Evolutionary conservation across 2,888 invertebrate species (phyloP).

Genomic region (Aporophyla nigra): DNA sequence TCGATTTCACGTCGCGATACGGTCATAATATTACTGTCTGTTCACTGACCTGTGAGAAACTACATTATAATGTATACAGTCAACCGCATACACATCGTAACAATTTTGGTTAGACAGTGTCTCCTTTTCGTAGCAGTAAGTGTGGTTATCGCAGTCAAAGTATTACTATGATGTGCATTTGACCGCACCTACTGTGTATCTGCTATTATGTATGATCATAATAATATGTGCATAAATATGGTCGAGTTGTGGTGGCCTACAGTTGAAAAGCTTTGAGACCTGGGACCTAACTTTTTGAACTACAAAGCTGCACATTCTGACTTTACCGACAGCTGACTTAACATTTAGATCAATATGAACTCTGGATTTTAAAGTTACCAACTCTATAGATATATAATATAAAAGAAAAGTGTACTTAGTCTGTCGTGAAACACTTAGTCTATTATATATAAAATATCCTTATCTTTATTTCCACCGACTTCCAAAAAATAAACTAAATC

Average conservation of each 20-base stretch:
- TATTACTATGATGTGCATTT: background rate
- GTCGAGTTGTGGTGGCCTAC: background rate
- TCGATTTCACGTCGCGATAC: constrained; percentile 30
- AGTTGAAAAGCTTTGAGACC: background rate
- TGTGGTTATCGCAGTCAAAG: background rate
- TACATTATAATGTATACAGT: background rate
- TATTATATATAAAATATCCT: background rate
- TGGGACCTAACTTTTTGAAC: background rate
- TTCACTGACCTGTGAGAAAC: constrained; percentile 12
- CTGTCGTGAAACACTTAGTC: background rate
- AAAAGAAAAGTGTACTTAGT: background rate
- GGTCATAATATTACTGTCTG: background rate
- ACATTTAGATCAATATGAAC: background rate
- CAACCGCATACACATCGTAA: background rate
- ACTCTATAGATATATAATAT: background rate
- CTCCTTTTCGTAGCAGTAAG: background rate
- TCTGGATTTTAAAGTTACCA: background rate
- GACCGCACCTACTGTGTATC: background rate
- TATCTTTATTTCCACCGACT: too few relatives aligned
- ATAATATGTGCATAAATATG: constrained; percentile 1
- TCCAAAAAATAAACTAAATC: too few relatives aligned
- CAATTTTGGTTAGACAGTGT: too few relatives aligned
- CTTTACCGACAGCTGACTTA: background rate
- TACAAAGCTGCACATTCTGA: background rate
- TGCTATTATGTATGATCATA: background rate